Base-by-base conservation (phyloP, 1,140 invertebrate genomes). In the Lethrus apterus region DNA sequence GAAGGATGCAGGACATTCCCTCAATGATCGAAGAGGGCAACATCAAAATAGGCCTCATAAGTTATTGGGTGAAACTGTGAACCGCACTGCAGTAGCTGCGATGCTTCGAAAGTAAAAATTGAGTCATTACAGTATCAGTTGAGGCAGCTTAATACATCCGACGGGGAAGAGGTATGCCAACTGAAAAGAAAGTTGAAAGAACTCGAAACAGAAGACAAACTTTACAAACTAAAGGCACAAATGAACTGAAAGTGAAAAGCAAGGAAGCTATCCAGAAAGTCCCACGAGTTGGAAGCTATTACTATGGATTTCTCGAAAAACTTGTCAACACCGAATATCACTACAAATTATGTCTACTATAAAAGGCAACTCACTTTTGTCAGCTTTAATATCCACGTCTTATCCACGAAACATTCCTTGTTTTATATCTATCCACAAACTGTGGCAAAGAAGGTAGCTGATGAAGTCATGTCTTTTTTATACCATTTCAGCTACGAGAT, bases 341-440 rank as follows among this genome's bases (percentile, higher is more conserved):
- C 36, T 2, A 40, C 36, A 9, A 40, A 40, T 23, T 18, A 40
- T 11, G 36, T 30, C 3, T 43, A 18, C 15, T 33, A 33, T 11
- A n/a, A n/a, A n/a, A n/a, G n/a, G n/a, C n/a, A n/a, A n/a, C 4
- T 46, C 24, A 48, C 21, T 44, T 52, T 52, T 34, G 35, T 48
- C 14, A 48, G 38, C 34, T 53, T 53, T 23, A 50, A 53, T 21
- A 29, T 53, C 38, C 47, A 53, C 20, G 32, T 49, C 33, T 21
- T 49, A n/a, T 41, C 43, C 21, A 32, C 40, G 5, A 10, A 29
- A 17, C 46, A 3, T 7, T 42, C 36, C 18, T 23, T 38, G 2
- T 52, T 44, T 32, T 51, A 51, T 21, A 46, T 38, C 2, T 51
- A 51, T 24, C 19, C 21, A 15, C 31, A 51, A 24, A 34, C 34